These are phyloP conservation scores for Phaethornis superciliosus DNA, from an alignment of 2,113 vertebrate genomes.

Conservation along the genomic window DNA sequence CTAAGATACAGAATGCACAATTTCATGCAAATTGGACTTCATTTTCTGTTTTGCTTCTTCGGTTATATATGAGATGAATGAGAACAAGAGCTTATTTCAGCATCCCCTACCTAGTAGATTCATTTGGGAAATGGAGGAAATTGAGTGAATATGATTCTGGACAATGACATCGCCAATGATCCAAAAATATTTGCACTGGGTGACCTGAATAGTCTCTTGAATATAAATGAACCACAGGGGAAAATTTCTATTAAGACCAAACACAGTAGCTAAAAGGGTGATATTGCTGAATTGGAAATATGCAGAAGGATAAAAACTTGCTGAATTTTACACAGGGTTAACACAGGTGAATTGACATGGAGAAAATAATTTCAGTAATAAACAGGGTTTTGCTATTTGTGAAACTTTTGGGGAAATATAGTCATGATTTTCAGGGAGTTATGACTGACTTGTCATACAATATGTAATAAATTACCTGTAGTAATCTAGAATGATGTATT, in stretches of 20 bases:
- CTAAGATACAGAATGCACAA: slow-evolving; percentile 31
- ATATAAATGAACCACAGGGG: slow-evolving; percentile 53
- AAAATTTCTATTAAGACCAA: slow-evolving; percentile 60
- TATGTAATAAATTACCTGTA: neutral
- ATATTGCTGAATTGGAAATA: slow-evolving; percentile 53
- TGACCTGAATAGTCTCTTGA: slow-evolving; percentile 50
- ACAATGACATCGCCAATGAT: slow-evolving; percentile 22
- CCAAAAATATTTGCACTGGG: slow-evolving; percentile 58
- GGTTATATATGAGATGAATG: slow-evolving; percentile 31
- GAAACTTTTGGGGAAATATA: neutral
- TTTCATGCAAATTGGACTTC: slow-evolving; percentile 65
- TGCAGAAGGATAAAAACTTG: slow-evolving; percentile 47
- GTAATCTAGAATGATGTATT: neutral
- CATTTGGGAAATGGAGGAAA: slow-evolving; percentile 34
- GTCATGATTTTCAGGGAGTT: neutral
- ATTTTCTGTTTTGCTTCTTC: slow-evolving; percentile 26
- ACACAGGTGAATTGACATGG: neutral
- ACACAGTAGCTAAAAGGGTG: slow-evolving; percentile 27
- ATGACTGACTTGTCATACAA: neutral
- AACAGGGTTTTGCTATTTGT: neutral
- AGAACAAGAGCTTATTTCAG: slow-evolving; percentile 6
- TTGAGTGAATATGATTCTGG: slow-evolving; percentile 43
- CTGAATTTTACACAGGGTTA: slow-evolving; percentile 36
- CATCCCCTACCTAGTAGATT: slow-evolving; percentile 15
- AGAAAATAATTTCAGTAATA: slow-evolving; percentile 29